These are phyloP conservation scores for Orius laevigatus DNA, from an alignment of 1,140 invertebrate genomes.

Conservation along the genomic window DNA sequence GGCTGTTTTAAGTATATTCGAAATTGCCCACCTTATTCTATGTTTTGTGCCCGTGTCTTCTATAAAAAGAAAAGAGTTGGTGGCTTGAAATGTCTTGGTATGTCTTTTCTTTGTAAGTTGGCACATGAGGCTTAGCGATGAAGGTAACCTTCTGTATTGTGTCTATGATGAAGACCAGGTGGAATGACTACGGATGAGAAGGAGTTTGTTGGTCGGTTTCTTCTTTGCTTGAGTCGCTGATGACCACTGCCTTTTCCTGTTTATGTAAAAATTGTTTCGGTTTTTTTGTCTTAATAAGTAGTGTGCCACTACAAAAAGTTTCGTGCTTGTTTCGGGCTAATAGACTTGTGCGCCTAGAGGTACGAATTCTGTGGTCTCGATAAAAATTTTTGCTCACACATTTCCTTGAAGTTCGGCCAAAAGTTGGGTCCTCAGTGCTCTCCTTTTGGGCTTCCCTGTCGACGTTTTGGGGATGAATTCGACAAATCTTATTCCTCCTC, in stretches of 20 bases:
- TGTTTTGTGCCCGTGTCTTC: too few species aligned
- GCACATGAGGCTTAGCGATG: too few species aligned
- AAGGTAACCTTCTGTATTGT: too few species aligned
- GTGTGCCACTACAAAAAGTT: too few species aligned
- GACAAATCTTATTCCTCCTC: conserved; percentile 47
- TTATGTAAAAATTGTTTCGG: not conserved
- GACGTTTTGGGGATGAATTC: conserved; percentile 46
- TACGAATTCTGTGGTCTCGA: not conserved
- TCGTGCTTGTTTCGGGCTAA: not conserved
- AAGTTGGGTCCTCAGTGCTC: conserved; percentile 2
- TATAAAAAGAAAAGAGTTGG: too few species aligned
- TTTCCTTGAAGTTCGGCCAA: conserved; percentile 8
- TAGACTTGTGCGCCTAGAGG: not conserved
- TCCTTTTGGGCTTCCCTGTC: conserved; percentile 34
- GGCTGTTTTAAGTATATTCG: too few species aligned
- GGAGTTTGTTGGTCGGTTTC: not conserved
- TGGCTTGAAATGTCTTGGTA: too few species aligned
- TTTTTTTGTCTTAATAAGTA: not conserved
- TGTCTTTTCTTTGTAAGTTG: too few species aligned
- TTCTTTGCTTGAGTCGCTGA: not conserved
- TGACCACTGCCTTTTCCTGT: conserved; percentile 1
- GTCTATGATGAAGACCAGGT: too few species aligned
- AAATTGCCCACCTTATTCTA: too few species aligned
- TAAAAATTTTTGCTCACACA: too few species aligned
- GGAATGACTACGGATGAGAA: not conserved